phyloP scores from a whole-genome alignment of 1,140 invertebrate species.

The Grapholita molesta region DNA sequence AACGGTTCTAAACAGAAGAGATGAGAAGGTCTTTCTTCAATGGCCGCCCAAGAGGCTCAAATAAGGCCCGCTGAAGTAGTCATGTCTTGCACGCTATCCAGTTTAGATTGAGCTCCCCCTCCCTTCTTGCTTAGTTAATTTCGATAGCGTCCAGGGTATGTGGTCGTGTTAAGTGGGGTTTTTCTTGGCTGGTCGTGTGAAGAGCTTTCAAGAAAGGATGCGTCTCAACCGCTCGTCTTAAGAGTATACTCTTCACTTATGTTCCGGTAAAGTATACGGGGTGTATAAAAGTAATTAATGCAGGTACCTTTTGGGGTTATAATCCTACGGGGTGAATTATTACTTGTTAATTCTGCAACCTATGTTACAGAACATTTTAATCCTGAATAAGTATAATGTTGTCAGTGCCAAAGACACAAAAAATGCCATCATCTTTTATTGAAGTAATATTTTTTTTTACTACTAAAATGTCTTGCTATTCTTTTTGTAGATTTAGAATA shows the following conservation, averaged over 20 bases:
- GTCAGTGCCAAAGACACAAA: no score
- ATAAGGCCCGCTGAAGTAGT: constrained; percentile 47
- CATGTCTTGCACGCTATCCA: constrained; percentile 41
- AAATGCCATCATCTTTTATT: no score
- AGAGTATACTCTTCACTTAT: constrained; percentile 26
- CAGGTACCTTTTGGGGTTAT: background rate
- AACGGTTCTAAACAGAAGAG: constrained; percentile 14
- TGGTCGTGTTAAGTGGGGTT: constrained; percentile 27
- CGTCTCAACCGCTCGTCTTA: constrained; percentile 44
- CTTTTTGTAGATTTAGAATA: no score
- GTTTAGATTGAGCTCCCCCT: constrained; percentile 28
- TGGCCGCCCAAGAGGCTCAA: constrained; percentile 40
- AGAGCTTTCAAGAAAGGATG: constrained; percentile 45
- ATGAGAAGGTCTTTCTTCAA: constrained; percentile 26
- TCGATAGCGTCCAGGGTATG: constrained; percentile 29
- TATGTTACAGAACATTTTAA: background rate
- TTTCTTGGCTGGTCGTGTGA: constrained; percentile 28
- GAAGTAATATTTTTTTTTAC: no score
- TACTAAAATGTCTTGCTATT: no score
- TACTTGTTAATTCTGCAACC: background rate
- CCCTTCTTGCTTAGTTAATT: constrained; percentile 33
- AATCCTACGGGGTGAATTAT: background rate
- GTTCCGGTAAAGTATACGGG: constrained; percentile 3
- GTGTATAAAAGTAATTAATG: constrained; percentile 6
- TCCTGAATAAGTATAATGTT: no score